A percentile compares a stretch with the other conserved stretches of the same genome.
These are phyloP conservation scores for Neosilurus hyrtlii DNA, from an alignment of 2,797 vertebrate genomes.

Conservation along the genomic window DNA sequence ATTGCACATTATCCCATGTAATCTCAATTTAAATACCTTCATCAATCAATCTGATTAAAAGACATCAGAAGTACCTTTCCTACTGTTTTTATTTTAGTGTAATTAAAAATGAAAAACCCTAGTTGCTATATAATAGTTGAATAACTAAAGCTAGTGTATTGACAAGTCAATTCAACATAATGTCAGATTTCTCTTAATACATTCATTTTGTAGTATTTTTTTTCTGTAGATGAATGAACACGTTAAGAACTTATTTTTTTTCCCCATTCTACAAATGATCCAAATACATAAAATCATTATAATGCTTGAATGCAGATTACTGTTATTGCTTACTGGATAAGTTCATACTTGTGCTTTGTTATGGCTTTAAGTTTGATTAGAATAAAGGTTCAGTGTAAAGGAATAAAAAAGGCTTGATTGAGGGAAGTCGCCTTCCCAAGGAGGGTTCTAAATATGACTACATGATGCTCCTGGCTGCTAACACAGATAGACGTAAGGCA, in stretches of 20 bases:
- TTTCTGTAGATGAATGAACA: background rate
- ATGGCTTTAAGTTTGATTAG: constrained; percentile 32
- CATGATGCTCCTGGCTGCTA: constrained; percentile 51
- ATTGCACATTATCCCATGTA: background rate
- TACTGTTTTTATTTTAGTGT: background rate
- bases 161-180: background rate
- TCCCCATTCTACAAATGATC: background rate
- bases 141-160: background rate
- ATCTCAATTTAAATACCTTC: background rate
- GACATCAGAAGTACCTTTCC: background rate
- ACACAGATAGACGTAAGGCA: constrained; percentile 52
- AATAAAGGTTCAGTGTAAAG: constrained; percentile 33
- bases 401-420: constrained; percentile 29
- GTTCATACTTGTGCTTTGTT: constrained; percentile 6
- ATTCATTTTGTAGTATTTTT: background rate
- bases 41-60: no score
- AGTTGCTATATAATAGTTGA: background rate
- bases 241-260: background rate
- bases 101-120: background rate
- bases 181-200: background rate
- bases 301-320: background rate
- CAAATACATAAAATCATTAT: background rate
- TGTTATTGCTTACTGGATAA: constrained; percentile 3
- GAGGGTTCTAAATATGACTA: constrained; percentile 53
- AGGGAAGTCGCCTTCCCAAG: constrained; percentile 31